Evolutionary conservation across 2,888 invertebrate species (phyloP), one percentile per base, ranked within the genome.

Genomic region (Himalopsyche kuldschensis): DNA sequence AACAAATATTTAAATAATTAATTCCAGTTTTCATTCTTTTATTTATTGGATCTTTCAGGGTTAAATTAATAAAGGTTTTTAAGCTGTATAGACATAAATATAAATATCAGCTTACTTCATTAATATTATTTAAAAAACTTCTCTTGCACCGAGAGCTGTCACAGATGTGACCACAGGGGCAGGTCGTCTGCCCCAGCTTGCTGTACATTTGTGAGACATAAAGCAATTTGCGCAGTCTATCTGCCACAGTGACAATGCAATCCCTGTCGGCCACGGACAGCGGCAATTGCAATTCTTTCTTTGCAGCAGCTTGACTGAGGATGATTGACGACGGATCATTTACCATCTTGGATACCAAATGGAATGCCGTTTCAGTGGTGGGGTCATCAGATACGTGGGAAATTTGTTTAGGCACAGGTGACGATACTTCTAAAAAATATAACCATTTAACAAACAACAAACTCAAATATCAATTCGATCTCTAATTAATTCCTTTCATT

Each of bases 151-250:
- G 84, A 1, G 87, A 83, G 17, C 87, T 87, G 20, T 88, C 88
- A 87, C 93, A 93, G 10, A 92, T 90, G 87, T 93, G 93, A 0
- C 93, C 93, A 88, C 94, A 94, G n/a, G 89, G 88, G 87, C 94
- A 93, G 84, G 90, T 75, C 1, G 75, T 89, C 69, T 91, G 89
- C 81, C 89, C 88, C 87, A 89, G 89, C 86, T 88, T 87, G 86
- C 89, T 89, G 86, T 90, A 88, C 86, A 90, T 87, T 86, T 93
- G 93, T 0, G 91, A 93, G 75, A 94, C 87, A 0, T 93, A 91
- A 11, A 94, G 88, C 47, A 94, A 88, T 0, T 93, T 92, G 87
- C 91, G 90, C 78, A 94, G 87, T 17, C 93, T 92, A 86, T 85
- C 87, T 78, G 88, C 88, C 63, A 88, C 79, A n/a, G 82, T 81